A percentile compares a stretch with the other conserved stretches of the same genome.
Evolutionary conservation across 1,140 invertebrate genomes (phyloP).

Genomic region (Eriocheir sinensis): DNA sequence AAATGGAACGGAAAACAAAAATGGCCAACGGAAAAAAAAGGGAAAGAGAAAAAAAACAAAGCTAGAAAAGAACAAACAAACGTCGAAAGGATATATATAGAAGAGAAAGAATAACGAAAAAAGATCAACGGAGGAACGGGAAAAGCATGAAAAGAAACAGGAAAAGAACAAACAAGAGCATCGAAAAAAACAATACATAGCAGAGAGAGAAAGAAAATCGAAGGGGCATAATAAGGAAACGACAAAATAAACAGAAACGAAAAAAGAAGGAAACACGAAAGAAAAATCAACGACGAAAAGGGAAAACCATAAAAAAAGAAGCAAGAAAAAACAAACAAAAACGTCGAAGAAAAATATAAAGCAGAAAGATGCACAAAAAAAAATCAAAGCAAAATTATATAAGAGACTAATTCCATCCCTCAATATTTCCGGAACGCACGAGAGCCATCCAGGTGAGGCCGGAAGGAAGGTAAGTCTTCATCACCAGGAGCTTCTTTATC

Average conservation of each 20-base stretch:
- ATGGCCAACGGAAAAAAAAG: not conserved
- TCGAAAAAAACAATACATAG: not conserved
- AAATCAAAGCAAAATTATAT: too few species aligned
- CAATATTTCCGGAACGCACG: too few species aligned
- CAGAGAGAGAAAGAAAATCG: not conserved
- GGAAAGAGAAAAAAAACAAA: too few species aligned
- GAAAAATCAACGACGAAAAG: not conserved
- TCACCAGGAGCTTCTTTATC: not conserved
- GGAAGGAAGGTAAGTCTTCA: too few species aligned
- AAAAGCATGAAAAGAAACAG: not conserved
- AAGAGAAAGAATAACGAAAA: too few species aligned
- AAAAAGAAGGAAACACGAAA: not conserved
- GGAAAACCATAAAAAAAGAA: not conserved
- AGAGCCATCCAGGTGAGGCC: too few species aligned
- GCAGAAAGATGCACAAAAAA: not conserved
- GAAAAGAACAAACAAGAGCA: not conserved
- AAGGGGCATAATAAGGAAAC: too few species aligned
- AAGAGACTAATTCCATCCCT: too few species aligned
- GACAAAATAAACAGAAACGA: too few species aligned
- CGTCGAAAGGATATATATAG: not conserved
- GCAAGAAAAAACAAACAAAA: not conserved
- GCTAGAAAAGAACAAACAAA: too few species aligned
- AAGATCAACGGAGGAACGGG: too few species aligned
- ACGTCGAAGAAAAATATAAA: not conserved
- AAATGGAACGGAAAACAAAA: constrained; percentile 17